These are phyloP conservation scores for Lophotriccus pileatus DNA, from an alignment of 2,797 vertebrate species.

Conservation along the genomic window DNA sequence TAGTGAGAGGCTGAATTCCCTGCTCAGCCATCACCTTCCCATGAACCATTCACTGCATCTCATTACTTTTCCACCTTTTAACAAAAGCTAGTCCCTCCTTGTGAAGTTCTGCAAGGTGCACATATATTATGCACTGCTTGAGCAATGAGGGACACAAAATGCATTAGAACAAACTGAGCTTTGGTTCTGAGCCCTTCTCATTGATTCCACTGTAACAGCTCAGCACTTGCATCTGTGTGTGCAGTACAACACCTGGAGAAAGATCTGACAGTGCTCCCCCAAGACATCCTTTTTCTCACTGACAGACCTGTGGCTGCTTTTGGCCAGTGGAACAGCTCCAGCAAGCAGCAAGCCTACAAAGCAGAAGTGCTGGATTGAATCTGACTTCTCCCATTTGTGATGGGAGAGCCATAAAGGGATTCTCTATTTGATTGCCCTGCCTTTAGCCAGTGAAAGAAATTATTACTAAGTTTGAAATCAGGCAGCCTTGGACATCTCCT, in stretches of 20 bases:
- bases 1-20: not conserved
- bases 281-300: not conserved
- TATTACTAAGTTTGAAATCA: not conserved
- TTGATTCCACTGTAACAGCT: not conserved
- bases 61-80: not conserved
- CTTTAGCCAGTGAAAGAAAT: not conserved
- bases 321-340: not conserved
- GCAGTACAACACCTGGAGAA: not conserved
- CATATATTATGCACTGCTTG: not conserved
- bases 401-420: not conserved
- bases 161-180: not conserved
- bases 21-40: not conserved
- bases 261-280: rapidly evolving
- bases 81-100: not conserved
- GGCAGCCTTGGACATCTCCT: not conserved
- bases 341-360: not conserved
- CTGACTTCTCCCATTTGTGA: not conserved
- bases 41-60: not conserved
- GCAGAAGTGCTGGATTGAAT: not conserved
- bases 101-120: not conserved
- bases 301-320: not conserved
- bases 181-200: not conserved
- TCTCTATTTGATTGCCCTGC: not conserved
- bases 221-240: too few species aligned
- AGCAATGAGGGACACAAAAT: not conserved